Base-by-base conservation (phyloP, 2,888 invertebrate genomes). In the Glyphotaelius pellucidus region DNA sequence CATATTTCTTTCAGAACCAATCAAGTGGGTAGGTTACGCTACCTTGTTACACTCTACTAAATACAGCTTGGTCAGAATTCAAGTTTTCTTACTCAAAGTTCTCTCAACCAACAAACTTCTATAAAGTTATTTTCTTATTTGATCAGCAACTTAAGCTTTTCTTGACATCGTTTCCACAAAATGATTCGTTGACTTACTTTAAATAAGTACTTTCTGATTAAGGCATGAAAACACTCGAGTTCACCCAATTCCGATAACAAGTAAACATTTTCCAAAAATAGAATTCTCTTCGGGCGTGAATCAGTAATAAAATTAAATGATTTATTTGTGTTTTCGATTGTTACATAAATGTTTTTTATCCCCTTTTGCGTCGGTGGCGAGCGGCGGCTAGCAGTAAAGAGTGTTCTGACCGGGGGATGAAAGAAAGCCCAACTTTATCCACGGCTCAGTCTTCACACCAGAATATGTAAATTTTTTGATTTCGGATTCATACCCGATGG, bases 381-480 rank as follows among this genome's bases (percentile, higher is more conserved):
- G 67, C 25, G 67, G 5, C 25, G 67, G 2, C 25, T 67, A n/a
- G 9, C 67, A 67, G 67, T 67, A 67, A 52, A 32, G 91, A 19
- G 79, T 47, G 80, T 25, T 47, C 86, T 84, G 88, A 35, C 88
- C 88, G 38, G 19, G 19, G 87, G 86, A 25, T 35, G 87, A 31
- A 89, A 89, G 88, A 89, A 83, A 80, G 80, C 32, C 80, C 4
- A 89, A 89, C 90, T 90, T 90, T 90, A 90, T 90, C 90, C 90
- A 11, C 52, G 81, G 81, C 88, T 67, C 86, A 90, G 91, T 89
- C 86, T 92, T 91, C 90, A 86, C 92, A 90, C 91, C 93, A 80
- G 87, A 90, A 91, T 92, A 93, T 93, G 93, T 91, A 91, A 93
- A 93, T 93, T 93, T 91, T 93, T 92, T 93, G 93, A 93, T 93